Conservation (phyloP, 2,888 invertebrate species). For the Zaprionus lineosus region DNA sequence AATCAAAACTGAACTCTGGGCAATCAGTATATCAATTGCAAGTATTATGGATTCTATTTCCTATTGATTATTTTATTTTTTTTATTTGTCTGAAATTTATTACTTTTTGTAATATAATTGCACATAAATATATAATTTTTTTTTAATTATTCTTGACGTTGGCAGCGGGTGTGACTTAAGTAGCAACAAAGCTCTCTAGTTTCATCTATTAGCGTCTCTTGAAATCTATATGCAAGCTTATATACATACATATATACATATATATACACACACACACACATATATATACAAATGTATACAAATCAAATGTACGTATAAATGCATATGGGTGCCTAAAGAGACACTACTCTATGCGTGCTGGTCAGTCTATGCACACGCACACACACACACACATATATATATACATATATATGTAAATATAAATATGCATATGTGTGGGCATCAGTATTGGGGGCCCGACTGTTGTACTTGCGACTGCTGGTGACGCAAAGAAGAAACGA, state of each 20-base stretch:
- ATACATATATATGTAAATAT: slow-evolving; percentile 1
- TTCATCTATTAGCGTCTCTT: slow-evolving; percentile 30
- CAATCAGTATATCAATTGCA: slow-evolving; percentile 46
- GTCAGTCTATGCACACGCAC: too few relatives aligned
- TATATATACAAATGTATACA: slow-evolving; percentile 1
- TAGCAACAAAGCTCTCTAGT: background rate
- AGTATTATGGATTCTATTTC: slow-evolving; percentile 30
- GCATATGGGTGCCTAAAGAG: slow-evolving; percentile 16
- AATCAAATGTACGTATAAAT: slow-evolving; percentile 2
- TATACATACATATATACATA: slow-evolving; percentile 7
- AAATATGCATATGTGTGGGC: slow-evolving; percentile 14
- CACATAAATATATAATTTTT: too few relatives aligned
- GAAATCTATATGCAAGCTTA: too few relatives aligned
- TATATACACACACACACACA: background rate
- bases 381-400: background rate
- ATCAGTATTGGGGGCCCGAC: slow-evolving; percentile 60
- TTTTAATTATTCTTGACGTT: slow-evolving; percentile 54
- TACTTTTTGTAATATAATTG: slow-evolving; percentile 20
- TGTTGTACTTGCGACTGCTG: slow-evolving; percentile 24
- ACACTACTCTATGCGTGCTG: too few relatives aligned
- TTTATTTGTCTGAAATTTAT: slow-evolving; percentile 28
- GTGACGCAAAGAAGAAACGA: slow-evolving; percentile 52
- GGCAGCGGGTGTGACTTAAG: slow-evolving; percentile 48
- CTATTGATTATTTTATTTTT: slow-evolving; percentile 23
- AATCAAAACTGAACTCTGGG: slow-evolving; percentile 63